Base-by-base conservation (phyloP, 2,888 invertebrate species). In the Anodontia alba region DNA sequence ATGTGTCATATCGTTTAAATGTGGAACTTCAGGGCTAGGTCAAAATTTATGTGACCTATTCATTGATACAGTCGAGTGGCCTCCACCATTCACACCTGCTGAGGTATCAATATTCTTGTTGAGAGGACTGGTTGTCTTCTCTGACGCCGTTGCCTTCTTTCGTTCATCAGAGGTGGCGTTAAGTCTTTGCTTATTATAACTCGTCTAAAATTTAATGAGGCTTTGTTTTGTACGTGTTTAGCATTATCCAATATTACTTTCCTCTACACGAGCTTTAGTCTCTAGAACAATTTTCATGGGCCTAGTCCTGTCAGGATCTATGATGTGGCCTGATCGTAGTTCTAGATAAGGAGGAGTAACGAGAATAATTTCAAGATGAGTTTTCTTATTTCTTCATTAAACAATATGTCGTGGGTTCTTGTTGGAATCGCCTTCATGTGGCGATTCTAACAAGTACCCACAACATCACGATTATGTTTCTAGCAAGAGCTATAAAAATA, bases 221-320 rank as follows among this genome's bases (percentile, higher is more conserved):
- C 57, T 29, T 57, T 57, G 10, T 57, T 5, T 26, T 26, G 29
- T 29, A 57, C 29, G 29, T 26, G 20, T 29, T 57, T 57, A 17
- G 57, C 57, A 57, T 57, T 57, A 10, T 57, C 57, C 26, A 57
- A 29, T 5, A 26, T 26, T 57, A 10, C 29, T 29, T 57, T 57
- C 57, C 29, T 57, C 26, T 57, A n/a, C n/a, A n/a, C n/a, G 57
- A 7, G 29, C 57, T 7, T 57, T 57, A 17, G 23, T 29, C 20
- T 57, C 57, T 57, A 57, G 29, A 20, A 57, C 57, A 57, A 57
- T 29, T 23, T 57, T 57, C 57, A 57, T 17, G 57, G 57, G 57
- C 20, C 57, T 57, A 5, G 57, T 57, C 20, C 29, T 57, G 7
- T 57, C 29, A 29, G 57, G 57, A 17, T 3, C 29, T n/a, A n/a